A percentile compares a stretch with the other conserved stretches of the same genome.
Conservation (phyloP, 64 coral and sea anemone genomes). For the Montipora foliosa region DNA sequence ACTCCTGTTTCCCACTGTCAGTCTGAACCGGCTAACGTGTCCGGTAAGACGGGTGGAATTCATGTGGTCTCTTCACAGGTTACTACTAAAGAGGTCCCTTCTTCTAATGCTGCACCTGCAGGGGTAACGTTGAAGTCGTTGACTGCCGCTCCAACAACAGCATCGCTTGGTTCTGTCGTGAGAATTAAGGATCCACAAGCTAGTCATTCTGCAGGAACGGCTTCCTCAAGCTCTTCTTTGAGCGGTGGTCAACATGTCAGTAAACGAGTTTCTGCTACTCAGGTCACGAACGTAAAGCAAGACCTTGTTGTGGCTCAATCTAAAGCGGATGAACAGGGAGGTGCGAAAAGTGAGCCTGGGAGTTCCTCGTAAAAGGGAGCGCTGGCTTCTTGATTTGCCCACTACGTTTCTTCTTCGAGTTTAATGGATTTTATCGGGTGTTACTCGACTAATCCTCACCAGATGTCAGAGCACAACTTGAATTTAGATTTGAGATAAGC, state of each 20-base stretch:
- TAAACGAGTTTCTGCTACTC: background rate
- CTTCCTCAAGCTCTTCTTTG: background rate
- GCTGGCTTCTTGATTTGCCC: background rate
- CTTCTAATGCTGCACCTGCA: background rate
- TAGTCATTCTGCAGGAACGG: background rate
- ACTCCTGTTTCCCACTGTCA: background rate
- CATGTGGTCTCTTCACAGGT: conserved; percentile 10
- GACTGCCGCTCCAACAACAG: background rate
- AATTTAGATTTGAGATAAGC: no score
- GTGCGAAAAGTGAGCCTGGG: background rate
- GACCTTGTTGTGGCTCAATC: background rate
- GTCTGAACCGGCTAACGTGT: background rate
- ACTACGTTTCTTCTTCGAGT: no score
- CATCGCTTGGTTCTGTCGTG: background rate
- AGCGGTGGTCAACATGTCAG: background rate
- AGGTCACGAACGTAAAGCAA: background rate
- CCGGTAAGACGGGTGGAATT: background rate
- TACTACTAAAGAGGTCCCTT: background rate
- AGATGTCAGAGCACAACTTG: no score
- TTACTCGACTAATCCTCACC: no score
- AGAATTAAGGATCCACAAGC: background rate
- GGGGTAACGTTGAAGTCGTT: background rate
- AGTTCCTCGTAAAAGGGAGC: background rate
- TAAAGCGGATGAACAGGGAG: background rate
- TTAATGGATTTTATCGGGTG: no score